Conservation (phyloP, 2,113 vertebrate species). For the Brienomyrus longianalis region DNA sequence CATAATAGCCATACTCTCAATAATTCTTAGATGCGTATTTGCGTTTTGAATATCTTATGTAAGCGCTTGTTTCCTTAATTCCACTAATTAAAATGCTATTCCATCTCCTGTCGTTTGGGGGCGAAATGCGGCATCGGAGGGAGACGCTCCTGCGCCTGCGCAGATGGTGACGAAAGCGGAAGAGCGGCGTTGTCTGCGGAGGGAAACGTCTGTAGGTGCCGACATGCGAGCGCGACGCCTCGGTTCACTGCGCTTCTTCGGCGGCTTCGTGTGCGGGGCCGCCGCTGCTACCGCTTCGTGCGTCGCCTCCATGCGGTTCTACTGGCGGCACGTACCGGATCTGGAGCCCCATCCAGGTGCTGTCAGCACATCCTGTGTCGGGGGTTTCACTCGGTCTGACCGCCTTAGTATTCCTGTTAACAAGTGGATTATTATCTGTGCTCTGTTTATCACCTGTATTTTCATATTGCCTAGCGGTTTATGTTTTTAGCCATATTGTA, state of each 20-base stretch:
- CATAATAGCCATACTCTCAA: neutral
- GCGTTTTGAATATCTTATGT: neutral
- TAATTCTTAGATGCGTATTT: neutral
- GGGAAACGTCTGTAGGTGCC: conserved; percentile 56
- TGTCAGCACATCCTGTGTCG: neutral
- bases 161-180: neutral
- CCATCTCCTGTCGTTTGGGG: neutral
- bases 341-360: neutral
- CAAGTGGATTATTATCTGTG: neutral
- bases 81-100: neutral
- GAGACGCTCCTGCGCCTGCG: neutral
- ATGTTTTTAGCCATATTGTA: neutral
- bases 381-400: neutral
- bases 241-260: neutral
- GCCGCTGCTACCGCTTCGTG: conserved; percentile 29
- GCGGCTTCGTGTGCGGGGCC: conserved; percentile 35
- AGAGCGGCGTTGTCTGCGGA: conserved; percentile 53
- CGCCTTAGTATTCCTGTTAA: neutral
- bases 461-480: neutral
- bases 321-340: neutral
- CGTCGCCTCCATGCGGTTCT: conserved; percentile 27
- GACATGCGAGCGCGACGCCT: neutral
- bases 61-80: neutral
- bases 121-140: neutral
- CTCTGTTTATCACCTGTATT: neutral